These are phyloP conservation scores for Microcebus tavaratra DNA, from an alignment of 2,113 vertebrate genomes.

Conservation along the genomic window DNA sequence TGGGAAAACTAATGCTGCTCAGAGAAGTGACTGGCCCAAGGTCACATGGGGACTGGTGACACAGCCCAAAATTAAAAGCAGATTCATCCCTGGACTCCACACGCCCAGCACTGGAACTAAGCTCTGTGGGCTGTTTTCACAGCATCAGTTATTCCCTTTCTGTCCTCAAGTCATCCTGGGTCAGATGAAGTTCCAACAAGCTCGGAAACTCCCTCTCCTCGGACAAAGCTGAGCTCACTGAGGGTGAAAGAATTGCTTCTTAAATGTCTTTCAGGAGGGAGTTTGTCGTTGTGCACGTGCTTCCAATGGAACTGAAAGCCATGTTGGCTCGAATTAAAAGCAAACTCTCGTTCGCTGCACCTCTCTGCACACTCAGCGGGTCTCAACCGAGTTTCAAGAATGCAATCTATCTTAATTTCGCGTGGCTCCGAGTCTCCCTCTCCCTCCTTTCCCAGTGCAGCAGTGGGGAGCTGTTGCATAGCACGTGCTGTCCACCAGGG, in stretches of 20 bases:
- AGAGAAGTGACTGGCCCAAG: not conserved
- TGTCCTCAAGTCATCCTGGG: not conserved
- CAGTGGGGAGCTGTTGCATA: not conserved
- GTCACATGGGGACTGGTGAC: not conserved
- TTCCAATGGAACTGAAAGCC: constrained; percentile 51
- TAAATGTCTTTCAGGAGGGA: not conserved
- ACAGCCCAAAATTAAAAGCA: not conserved
- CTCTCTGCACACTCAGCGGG: constrained; percentile 40
- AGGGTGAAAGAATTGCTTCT: not conserved
- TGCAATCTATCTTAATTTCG: constrained; percentile 60
- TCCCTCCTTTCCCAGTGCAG: constrained; percentile 37
- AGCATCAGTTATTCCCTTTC: not conserved
- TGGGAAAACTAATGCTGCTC: not conserved
- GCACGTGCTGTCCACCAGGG: not conserved
- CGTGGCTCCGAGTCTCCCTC: constrained; percentile 42
- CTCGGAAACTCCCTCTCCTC: not conserved
- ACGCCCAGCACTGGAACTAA: not conserved
- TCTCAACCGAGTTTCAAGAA: constrained; percentile 44
- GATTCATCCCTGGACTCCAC: not conserved
- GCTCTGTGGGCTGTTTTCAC: not conserved
- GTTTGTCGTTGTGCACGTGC: not conserved
- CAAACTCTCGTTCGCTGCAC: constrained; percentile 42
- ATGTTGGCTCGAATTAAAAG: constrained; percentile 61
- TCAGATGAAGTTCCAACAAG: not conserved
- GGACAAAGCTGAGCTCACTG: constrained; percentile 11